Conservation (phyloP, 2,888 invertebrate genomes). For the Gari tellinella region DNA sequence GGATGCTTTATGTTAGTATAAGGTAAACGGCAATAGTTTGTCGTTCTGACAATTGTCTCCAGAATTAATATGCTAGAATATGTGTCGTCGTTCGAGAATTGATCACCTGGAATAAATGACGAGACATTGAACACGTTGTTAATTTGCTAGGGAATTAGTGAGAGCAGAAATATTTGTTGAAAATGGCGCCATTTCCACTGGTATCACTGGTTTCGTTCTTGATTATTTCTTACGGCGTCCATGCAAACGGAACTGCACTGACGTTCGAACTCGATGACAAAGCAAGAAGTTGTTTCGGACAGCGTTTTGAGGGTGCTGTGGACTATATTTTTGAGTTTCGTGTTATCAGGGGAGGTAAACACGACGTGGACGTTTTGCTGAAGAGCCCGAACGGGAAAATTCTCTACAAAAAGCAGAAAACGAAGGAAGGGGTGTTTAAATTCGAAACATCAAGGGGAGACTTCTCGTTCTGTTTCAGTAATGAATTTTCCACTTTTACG, state of each 20-base stretch:
- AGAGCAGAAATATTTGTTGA: no score
- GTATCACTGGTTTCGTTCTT: neutral
- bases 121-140: no score
- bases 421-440: slow-evolving; percentile 64
- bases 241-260: slow-evolving; percentile 58
- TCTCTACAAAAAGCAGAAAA: slow-evolving; percentile 73
- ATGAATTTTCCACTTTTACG: slow-evolving; percentile 79
- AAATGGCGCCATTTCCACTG: no score
- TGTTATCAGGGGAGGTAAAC: slow-evolving; percentile 80
- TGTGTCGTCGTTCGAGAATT: no score
- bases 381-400: slow-evolving; percentile 79
- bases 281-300: slow-evolving; percentile 76
- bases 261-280: slow-evolving; percentile 80
- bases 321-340: slow-evolving; percentile 76
- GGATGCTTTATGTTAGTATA: no score
- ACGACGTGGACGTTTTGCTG: slow-evolving; percentile 79
- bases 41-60: no score
- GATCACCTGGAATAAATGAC: no score
- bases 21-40: no score
- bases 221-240: slow-evolving; percentile 20
- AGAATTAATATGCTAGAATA: no score
- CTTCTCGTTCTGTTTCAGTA: slow-evolving; percentile 79
- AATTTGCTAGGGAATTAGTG: no score
- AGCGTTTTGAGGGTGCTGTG: slow-evolving; percentile 71
- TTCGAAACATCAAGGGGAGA: slow-evolving; percentile 80